phyloP scores from a whole-genome alignment of 2,797 vertebrate species.

The Phataginus tricuspis region DNA sequence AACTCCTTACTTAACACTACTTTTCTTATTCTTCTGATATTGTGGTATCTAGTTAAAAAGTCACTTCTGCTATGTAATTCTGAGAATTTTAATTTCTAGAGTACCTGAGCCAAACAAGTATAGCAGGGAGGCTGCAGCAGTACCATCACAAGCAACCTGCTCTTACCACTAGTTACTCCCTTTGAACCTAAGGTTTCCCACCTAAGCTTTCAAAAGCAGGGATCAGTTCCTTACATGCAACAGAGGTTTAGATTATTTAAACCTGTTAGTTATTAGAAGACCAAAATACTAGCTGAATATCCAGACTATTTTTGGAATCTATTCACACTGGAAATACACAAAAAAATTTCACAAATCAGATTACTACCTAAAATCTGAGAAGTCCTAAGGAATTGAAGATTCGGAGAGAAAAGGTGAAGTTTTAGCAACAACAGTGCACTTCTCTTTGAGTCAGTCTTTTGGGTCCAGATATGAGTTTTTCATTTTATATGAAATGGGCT shows the following conservation, averaged over 20 bases:
- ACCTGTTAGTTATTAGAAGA: constrained; percentile 39
- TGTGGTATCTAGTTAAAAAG: constrained; percentile 42
- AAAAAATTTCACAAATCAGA: constrained; percentile 5
- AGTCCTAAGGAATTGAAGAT: constrained; percentile 38
- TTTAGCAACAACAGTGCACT: neutral
- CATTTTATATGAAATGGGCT: neutral
- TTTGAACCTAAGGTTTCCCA: constrained; percentile 40
- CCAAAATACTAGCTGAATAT: constrained; percentile 43
- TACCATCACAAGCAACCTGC: constrained; percentile 3
- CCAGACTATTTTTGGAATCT: constrained; percentile 54
- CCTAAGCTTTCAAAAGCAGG: neutral
- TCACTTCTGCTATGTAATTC: constrained; percentile 30
- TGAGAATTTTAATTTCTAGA: constrained; percentile 47
- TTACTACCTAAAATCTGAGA: constrained; percentile 28
- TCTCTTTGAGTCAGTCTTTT: constrained; percentile 1
- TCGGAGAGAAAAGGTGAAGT: neutral
- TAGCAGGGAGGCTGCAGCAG: neutral
- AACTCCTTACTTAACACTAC: neutral
- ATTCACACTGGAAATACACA: constrained; percentile 35
- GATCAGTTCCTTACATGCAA: constrained; percentile 29
- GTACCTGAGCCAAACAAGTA: constrained; percentile 52
- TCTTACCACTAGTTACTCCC: neutral
- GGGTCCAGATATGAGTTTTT: neutral
- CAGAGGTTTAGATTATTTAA: constrained; percentile 13
- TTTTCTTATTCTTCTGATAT: neutral